Conservation (phyloP, 2,113 vertebrate genomes). For the Heptranchias perlo region DNA sequence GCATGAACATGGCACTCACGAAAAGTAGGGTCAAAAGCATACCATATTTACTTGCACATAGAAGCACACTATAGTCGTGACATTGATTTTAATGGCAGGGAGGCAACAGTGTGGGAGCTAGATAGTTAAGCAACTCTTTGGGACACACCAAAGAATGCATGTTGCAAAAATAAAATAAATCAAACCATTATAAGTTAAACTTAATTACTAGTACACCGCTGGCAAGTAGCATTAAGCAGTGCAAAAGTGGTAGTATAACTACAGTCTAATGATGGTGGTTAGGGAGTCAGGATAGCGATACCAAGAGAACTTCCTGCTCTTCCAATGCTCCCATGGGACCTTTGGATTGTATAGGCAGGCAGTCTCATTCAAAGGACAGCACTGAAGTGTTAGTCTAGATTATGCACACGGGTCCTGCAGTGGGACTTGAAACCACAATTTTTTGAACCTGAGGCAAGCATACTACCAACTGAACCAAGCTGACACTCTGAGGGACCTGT, state of each 20-base stretch:
- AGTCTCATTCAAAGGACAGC: background rate
- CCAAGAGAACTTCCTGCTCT: background rate
- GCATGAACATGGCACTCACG: background rate
- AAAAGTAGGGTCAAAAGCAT: background rate
- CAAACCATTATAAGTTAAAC: background rate
- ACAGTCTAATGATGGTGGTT: background rate
- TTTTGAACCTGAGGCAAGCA: background rate
- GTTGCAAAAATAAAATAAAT: background rate
- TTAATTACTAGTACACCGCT: background rate
- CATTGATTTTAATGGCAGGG: background rate
- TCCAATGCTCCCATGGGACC: background rate
- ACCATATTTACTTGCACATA: background rate
- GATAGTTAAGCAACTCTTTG: background rate
- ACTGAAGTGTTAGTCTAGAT: background rate
- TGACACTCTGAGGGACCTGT: background rate
- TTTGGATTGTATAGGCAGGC: background rate
- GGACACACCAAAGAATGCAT: background rate
- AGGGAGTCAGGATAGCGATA: background rate
- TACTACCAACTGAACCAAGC: background rate
- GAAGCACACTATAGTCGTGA: background rate
- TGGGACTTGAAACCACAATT: background rate
- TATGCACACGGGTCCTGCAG: background rate
- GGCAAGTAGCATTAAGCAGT: background rate
- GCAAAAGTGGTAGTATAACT: background rate
- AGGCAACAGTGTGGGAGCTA: background rate